Conservation (phyloP, 2,888 invertebrate genomes). For the Galeruca laticollis region DNA sequence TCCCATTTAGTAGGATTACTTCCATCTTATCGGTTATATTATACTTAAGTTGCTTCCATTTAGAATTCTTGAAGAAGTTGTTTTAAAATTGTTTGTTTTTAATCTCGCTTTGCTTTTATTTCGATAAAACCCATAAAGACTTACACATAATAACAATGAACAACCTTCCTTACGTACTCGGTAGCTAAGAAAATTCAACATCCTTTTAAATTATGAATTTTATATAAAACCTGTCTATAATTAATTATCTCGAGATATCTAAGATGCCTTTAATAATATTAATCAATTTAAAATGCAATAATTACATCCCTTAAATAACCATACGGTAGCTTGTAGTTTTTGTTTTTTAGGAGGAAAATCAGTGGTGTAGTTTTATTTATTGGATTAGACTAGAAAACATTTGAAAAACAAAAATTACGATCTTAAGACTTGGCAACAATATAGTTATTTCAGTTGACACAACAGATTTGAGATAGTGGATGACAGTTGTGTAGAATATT, state of each 20-base stretch:
- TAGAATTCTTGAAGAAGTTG: neutral
- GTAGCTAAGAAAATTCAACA: constrained; percentile 17
- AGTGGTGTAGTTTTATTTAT: constrained; percentile 1
- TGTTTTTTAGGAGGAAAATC: neutral
- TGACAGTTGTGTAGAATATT: too few species aligned
- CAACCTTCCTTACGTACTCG: constrained; percentile 11
- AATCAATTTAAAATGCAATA: constrained; percentile 35
- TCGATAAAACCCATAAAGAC: constrained; percentile 1
- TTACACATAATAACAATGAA: constrained; percentile 19
- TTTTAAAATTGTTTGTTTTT: neutral
- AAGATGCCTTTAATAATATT: constrained; percentile 32
- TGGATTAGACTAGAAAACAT: too few species aligned
- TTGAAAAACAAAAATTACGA: too few species aligned
- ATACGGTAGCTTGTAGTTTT: constrained; percentile 21
- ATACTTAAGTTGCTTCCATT: neutral
- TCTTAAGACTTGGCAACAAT: too few species aligned
- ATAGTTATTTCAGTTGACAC: too few species aligned
- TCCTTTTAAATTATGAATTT: constrained; percentile 23
- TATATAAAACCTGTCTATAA: constrained; percentile 22
- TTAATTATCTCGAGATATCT: constrained; percentile 33
- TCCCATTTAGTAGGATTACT: neutral
- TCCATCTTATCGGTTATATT: neutral
- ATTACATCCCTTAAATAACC: constrained; percentile 32
- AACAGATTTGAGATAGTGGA: too few species aligned
- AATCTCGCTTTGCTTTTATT: neutral